phyloP scores from a whole-genome alignment of 2,797 vertebrate genomes.

The Falco naumanni region DNA sequence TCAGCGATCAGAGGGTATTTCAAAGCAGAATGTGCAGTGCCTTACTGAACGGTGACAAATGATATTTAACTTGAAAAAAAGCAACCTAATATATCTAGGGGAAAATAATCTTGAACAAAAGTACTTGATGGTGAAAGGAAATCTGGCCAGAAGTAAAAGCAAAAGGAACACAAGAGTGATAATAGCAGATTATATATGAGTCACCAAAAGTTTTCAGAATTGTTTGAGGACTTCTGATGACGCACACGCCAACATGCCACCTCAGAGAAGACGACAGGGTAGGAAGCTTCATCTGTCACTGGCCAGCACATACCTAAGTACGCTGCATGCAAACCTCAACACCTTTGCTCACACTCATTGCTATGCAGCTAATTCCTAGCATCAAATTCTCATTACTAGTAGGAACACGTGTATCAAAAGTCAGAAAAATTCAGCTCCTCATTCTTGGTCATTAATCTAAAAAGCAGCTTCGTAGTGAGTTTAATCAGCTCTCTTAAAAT shows the following conservation, averaged over 20 bases:
- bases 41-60: neutral
- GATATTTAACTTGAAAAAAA: neutral
- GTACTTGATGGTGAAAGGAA: neutral
- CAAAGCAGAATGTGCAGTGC: neutral
- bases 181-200: neutral
- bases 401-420: neutral
- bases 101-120: slow-evolving; percentile 28
- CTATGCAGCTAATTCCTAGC: neutral
- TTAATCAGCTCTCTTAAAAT: slow-evolving; percentile 17
- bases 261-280: neutral
- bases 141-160: slow-evolving; percentile 2
- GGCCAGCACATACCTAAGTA: neutral
- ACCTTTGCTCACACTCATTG: neutral
- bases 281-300: neutral
- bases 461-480: neutral
- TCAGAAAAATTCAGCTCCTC: neutral
- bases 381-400: neutral
- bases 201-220: neutral
- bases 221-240: neutral
- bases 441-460: neutral
- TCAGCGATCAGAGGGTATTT: neutral
- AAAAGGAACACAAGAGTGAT: neutral
- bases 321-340: neutral
- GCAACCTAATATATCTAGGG: neutral
- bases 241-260: accelerated